These are phyloP conservation scores for Denticeps clupeoides DNA, from an alignment of 2,797 vertebrate genomes.

Conservation along the genomic window DNA sequence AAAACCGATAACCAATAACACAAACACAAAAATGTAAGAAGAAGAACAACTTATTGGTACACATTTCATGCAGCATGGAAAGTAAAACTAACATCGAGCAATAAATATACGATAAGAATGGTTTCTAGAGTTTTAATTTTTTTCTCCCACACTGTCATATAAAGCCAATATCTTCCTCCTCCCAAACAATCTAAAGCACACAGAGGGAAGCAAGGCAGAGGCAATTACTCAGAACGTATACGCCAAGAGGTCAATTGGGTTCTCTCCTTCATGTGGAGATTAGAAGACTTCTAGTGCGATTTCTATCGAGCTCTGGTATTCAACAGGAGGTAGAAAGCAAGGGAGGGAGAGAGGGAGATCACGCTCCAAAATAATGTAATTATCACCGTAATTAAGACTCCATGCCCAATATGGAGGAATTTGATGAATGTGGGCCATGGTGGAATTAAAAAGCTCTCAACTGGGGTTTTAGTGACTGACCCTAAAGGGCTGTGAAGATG, in stretches of 20 bases:
- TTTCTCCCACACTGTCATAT: too few relatives aligned
- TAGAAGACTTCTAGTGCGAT: constrained; percentile 13
- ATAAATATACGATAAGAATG: too few relatives aligned
- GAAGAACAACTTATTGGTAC: background rate
- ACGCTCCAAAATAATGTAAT: constrained; percentile 11
- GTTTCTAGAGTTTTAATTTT: too few relatives aligned
- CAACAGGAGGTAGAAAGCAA: constrained; percentile 15
- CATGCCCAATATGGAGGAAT: constrained; percentile 18
- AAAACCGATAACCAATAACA: too few relatives aligned
- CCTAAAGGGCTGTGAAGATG: too few relatives aligned
- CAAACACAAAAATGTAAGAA: constrained; percentile 1
- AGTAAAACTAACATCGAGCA: too few relatives aligned
- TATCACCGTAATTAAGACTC: constrained; percentile 18
- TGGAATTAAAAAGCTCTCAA: constrained; percentile 14
- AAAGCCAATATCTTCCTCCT: too few relatives aligned
- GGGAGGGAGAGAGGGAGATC: constrained; percentile 4
- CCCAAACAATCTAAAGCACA: constrained; percentile 9
- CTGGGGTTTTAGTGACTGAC: constrained; percentile 9
- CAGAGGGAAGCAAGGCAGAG: constrained; percentile 31
- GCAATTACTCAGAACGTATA: constrained; percentile 38
- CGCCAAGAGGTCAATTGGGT: constrained; percentile 30
- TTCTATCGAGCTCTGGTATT: constrained; percentile 12
- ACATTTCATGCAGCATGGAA: too few relatives aligned
- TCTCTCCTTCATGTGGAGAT: constrained; percentile 20
- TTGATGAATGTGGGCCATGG: constrained; percentile 8